A percentile compares a stretch with the other conserved stretches of the same genome.
Conservation (phyloP, 1,140 invertebrate species). For the Trichonephila clavata region DNA sequence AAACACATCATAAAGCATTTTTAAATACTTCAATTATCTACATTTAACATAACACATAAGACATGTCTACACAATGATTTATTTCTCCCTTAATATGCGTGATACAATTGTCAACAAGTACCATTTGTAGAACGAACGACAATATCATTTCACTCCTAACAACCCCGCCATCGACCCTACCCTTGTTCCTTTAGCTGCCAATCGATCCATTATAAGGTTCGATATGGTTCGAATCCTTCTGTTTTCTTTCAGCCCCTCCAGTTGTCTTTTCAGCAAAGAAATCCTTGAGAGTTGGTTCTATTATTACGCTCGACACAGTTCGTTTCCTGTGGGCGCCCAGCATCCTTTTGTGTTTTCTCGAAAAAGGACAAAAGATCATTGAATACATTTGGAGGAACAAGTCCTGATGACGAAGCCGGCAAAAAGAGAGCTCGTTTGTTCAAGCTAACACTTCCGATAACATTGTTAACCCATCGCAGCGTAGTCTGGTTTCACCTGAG, state of each 20-base stretch:
- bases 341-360: not conserved
- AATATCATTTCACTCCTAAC: not conserved
- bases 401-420: not conserved
- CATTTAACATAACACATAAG: no score
- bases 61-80: no score
- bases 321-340: conserved; percentile 32
- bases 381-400: conserved; percentile 34
- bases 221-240: conserved; percentile 52
- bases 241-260: conserved; percentile 32
- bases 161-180: not conserved
- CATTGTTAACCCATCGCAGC: not conserved
- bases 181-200: conserved; percentile 29
- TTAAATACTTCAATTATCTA: no score
- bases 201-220: conserved; percentile 63
- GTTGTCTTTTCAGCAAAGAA: conserved; percentile 46
- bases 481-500: not conserved
- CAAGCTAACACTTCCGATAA: not conserved
- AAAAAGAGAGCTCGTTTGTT: conserved; percentile 25
- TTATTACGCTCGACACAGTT: conserved; percentile 32
- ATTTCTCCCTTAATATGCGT: no score
- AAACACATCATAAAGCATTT: no score
- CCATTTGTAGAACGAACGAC: not conserved
- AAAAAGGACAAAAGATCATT: conserved; percentile 32
- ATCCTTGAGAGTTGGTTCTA: conserved; percentile 5
- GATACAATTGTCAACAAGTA: conserved; percentile 3